phyloP scores from a whole-genome alignment of 2,888 invertebrate genomes.

The Argyresthia goedartella region DNA sequence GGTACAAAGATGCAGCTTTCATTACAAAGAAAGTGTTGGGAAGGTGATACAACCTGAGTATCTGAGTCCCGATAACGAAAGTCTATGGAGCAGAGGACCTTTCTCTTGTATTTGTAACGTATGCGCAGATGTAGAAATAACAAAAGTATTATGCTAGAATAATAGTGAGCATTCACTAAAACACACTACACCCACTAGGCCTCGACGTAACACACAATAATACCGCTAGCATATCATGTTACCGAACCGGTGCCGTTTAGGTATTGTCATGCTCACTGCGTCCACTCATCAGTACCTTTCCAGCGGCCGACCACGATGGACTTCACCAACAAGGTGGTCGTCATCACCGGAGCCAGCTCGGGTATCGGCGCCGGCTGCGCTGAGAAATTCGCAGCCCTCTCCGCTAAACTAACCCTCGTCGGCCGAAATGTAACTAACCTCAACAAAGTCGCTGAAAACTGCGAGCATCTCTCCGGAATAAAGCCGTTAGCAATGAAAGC shows the following conservation, averaged over 20 bases:
- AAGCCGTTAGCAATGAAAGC: constrained; percentile 35
- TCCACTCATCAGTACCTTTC: neutral
- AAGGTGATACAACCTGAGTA: too few relatives aligned
- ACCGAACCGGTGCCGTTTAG: neutral
- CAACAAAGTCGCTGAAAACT: constrained; percentile 27
- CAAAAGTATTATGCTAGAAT: too few relatives aligned
- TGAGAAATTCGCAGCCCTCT: constrained; percentile 32
- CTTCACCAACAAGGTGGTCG: constrained; percentile 43
- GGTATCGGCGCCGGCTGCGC: constrained; percentile 52
- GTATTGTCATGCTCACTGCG: neutral
- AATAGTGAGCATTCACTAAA: too few relatives aligned
- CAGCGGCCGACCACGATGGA: constrained; percentile 25
- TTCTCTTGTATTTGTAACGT: too few relatives aligned
- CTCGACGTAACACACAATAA: too few relatives aligned
- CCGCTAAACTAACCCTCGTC: constrained; percentile 34
- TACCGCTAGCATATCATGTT: too few relatives aligned
- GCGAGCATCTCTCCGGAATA: constrained; percentile 28
- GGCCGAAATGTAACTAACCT: constrained; percentile 43
- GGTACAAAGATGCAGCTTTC: too few relatives aligned
- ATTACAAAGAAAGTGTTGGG: too few relatives aligned
- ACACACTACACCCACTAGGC: too few relatives aligned
- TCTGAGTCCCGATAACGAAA: too few relatives aligned
- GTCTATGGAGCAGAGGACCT: too few relatives aligned
- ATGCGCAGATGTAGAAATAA: too few relatives aligned
- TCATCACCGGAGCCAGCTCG: constrained; percentile 51